Percentiles rank a stretch among this genome's conserved stretches.
Conservation (phyloP, 2,113 vertebrate genomes). For the Danionella cerebrum region DNA sequence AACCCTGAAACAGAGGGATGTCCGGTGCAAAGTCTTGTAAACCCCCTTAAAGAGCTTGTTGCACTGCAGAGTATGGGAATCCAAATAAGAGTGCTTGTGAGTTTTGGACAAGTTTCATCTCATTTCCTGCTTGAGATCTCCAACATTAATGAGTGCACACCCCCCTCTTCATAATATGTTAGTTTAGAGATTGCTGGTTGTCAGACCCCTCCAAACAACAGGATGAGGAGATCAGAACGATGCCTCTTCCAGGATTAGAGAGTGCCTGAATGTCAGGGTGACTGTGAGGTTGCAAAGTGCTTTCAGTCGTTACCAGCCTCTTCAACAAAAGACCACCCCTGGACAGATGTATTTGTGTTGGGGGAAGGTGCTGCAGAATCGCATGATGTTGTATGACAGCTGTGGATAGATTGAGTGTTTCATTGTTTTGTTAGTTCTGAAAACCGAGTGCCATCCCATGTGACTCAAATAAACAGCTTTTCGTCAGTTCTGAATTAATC, state of each 20-base stretch:
- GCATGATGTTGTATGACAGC: conserved; percentile 18
- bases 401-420: conserved; percentile 1
- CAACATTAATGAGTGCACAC: background rate
- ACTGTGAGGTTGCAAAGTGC: conserved; percentile 6
- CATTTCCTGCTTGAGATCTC: conserved; percentile 2
- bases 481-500: background rate
- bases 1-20: background rate
- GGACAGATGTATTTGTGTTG: conserved; percentile 2
- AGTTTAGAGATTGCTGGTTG: conserved; percentile 16
- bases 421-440: background rate
- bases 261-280: conserved; percentile 1
- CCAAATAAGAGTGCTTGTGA: conserved; percentile 24
- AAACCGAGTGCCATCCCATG: background rate
- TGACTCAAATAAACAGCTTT: conserved; percentile 12
- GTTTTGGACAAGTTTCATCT: conserved; percentile 5
- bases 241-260: background rate
- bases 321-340: conserved; percentile 18
- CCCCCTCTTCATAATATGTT: conserved; percentile 2
- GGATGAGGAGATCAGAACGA: conserved; percentile 6
- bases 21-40: background rate
- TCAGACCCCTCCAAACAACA: conserved; percentile 4
- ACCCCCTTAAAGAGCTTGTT: background rate
- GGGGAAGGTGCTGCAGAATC: conserved; percentile 6
- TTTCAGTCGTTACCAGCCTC: background rate
- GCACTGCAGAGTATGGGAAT: background rate